Evolutionary conservation across 2,888 invertebrate genomes (phyloP).

Genomic region (Ellobium chinense): DNA sequence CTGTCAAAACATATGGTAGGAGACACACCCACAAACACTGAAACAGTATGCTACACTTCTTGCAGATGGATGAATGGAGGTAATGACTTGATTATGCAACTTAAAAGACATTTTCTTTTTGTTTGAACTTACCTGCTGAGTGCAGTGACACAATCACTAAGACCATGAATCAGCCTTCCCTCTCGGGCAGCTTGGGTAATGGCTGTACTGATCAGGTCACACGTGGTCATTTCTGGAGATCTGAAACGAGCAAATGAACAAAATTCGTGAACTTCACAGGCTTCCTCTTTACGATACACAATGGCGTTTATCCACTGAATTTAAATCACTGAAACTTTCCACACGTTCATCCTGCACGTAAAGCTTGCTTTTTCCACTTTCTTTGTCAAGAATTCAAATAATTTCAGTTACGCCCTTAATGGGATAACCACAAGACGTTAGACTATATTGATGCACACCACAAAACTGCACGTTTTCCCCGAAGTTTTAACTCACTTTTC

Average conservation of each 20-base stretch:
- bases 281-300: not conserved
- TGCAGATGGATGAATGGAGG: no score
- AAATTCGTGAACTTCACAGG: no score
- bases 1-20: not conserved
- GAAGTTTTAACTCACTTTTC: conserved; percentile 32
- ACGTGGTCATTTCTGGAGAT: conserved; percentile 33
- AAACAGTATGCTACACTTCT: no score
- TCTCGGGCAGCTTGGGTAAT: conserved; percentile 17
- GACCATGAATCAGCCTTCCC: conserved; percentile 24
- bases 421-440: not conserved
- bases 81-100: no score
- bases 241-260: conserved; percentile 22
- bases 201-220: conserved; percentile 25
- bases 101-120: no score
- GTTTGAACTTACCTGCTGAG: conserved; percentile 28
- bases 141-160: conserved; percentile 31
- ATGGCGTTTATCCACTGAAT: not conserved
- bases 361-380: not conserved
- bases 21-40: not conserved
- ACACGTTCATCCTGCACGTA: not conserved
- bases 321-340: not conserved
- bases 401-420: not conserved
- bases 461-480: no score
- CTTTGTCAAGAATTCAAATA: not conserved
- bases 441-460: not conserved